These are phyloP conservation scores for Trichechus manatus DNA, from an alignment of 2,113 vertebrate species.

Conservation along the genomic window DNA sequence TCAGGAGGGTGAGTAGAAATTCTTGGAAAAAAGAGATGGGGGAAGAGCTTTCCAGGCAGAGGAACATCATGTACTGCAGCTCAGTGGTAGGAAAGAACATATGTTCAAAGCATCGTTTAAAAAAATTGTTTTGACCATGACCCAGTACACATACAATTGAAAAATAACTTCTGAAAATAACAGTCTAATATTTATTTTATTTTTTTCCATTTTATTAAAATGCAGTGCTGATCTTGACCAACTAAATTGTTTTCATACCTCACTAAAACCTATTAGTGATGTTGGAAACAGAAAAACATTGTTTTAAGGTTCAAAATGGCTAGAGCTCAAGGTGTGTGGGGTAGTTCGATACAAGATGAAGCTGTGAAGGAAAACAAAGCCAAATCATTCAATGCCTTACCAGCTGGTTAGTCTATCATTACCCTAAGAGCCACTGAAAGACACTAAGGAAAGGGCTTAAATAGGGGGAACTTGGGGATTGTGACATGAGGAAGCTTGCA, in stretches of 20 bases:
- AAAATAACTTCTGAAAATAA: neutral
- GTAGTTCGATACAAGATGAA: neutral
- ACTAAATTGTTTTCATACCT: conserved; percentile 37
- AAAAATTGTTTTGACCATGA: neutral
- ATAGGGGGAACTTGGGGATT: neutral
- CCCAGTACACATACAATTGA: neutral
- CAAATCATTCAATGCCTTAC: rapidly evolving
- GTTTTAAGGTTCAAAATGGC: neutral
- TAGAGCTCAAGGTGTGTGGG: neutral
- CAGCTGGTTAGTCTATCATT: no score
- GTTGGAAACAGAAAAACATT: neutral
- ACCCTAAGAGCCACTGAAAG: neutral
- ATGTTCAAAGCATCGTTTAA: neutral
- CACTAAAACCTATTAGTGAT: neutral
- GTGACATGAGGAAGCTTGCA: neutral
- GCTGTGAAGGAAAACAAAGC: neutral
- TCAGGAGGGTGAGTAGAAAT: neutral
- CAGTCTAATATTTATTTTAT: neutral
- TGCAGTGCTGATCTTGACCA: conserved; percentile 36
- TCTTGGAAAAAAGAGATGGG: neutral
- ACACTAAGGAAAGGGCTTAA: neutral
- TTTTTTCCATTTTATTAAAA: conserved; percentile 38
- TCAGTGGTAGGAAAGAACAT: neutral
- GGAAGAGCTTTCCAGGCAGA: neutral
- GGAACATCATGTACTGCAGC: neutral